A percentile compares a stretch with the other conserved stretches of the same genome.
Conservation (phyloP, 2,888 invertebrate genomes). For the Drepana falcataria region DNA sequence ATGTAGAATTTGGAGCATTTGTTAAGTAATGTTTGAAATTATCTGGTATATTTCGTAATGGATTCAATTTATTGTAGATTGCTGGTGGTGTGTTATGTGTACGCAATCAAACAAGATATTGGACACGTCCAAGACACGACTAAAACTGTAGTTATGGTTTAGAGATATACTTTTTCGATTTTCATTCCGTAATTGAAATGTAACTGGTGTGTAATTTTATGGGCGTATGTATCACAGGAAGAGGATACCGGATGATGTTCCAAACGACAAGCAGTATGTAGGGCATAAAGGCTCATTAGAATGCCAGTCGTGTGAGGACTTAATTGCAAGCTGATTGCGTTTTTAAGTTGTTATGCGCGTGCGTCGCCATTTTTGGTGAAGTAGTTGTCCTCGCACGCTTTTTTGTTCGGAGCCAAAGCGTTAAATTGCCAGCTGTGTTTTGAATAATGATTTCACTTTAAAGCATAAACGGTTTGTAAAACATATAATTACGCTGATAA, state of each 20-base stretch:
- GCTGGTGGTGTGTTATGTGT: no score
- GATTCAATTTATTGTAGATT: no score
- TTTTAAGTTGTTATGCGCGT: neutral
- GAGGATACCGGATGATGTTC: neutral
- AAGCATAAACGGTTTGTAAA: neutral
- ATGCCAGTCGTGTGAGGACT: neutral
- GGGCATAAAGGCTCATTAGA: neutral
- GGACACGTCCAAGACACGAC: no score
- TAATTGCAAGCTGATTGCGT: neutral
- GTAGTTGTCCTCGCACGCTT: neutral
- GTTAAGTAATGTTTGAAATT: neutral
- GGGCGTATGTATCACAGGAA: no score
- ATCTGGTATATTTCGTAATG: neutral
- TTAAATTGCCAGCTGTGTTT: neutral
- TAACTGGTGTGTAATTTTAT: no score
- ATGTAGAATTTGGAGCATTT: neutral
- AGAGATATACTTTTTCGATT: no score
- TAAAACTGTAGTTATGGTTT: no score
- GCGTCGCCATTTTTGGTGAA: neutral
- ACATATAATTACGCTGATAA: neutral
- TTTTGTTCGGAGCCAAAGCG: neutral
- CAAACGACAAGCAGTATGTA: neutral
- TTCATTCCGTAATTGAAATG: no score
- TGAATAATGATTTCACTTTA: neutral
- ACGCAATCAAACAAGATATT: no score